Evolutionary conservation across 2,113 vertebrate species (phyloP), one percentile per base, ranked within the genome.

Genomic region (Ptychochromis oligacanthus): DNA sequence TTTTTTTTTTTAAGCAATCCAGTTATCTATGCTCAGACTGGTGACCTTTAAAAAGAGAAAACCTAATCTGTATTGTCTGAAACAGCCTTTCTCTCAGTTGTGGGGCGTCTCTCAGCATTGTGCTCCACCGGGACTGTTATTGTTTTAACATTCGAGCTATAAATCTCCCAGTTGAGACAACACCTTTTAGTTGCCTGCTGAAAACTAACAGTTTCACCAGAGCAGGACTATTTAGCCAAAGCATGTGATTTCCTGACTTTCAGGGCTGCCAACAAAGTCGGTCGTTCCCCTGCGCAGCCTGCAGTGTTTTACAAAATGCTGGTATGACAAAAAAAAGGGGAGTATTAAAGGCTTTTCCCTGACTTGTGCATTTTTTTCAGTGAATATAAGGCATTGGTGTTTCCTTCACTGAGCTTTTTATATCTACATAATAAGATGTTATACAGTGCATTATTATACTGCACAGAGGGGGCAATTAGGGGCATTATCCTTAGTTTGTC

Each of bases 181-280:
- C 91, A 93, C 89, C 88, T 93, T 81, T 72, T 77, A 56, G 77
- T 36, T 46, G 79, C 78, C 74, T 70, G 79, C 52, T 87, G 57
- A 83, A 90, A 86, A 79, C 34, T 59, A 86, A 82, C 75, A 64
- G 72, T 87, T 87, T 77, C 22, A 43, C 75, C 82, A 78, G 86
- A 86, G 52, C 78, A 75, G 81, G 38, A 62, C 83, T 78, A 83
- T 90, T 91, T 65, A 83, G 79, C 89, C 79, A 85, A 85, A 90
- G 60, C 89, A 92, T 90, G 89, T 90, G 92, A 94, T 93, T 94
- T 94, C 93, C 92, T 94, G 90, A 90, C 88, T 91, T 87, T 79
- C 36, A 65, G 8, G 11, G 52, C 90, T 86, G 88, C 90, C 84
- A 87, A 74, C 46, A 75, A 77, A 88, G 70, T 82, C 1, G 61